These are phyloP conservation scores for Myotis brandtii DNA, from an alignment of 2,113 vertebrate genomes.

Conservation along the genomic window DNA sequence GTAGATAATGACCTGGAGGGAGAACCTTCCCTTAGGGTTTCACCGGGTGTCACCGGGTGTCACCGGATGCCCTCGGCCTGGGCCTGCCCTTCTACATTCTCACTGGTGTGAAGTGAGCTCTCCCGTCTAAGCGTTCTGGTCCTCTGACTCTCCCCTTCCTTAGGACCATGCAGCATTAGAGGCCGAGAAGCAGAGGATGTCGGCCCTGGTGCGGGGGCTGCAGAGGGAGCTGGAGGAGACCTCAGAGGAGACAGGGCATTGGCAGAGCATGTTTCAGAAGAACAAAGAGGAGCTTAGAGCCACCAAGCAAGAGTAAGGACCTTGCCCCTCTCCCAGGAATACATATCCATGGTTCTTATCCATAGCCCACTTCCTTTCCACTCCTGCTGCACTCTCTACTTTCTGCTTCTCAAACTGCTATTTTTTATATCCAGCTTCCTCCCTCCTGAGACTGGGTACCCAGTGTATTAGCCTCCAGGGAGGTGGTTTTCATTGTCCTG, in stretches of 20 bases:
- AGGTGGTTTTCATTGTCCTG: background rate
- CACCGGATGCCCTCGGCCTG: background rate
- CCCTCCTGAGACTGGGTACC: background rate
- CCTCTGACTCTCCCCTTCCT: background rate
- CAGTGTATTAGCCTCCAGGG: background rate
- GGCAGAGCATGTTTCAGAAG: conserved; percentile 95
- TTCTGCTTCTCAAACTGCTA: fast-evolving
- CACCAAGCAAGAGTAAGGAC: conserved; percentile 93
- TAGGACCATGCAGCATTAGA: conserved; percentile 93
- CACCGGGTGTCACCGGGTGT: too few species aligned
- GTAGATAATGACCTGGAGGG: background rate
- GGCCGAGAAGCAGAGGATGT: conserved; percentile 92
- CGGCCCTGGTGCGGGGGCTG: conserved; percentile 88
- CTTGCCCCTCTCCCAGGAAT: background rate
- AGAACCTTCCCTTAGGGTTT: background rate
- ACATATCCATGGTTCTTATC: background rate
- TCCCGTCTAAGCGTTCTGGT: background rate
- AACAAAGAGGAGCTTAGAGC: conserved; percentile 92
- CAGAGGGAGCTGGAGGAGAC: conserved; percentile 95
- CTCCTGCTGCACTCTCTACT: background rate
- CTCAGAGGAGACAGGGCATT: conserved; percentile 93
- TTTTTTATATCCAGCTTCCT: background rate
- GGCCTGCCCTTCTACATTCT: background rate
- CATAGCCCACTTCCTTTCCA: background rate
- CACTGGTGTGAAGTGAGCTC: background rate